Evolutionary conservation across 2,797 vertebrate species (phyloP).

Genomic region (Heterohyrax brucei): DNA sequence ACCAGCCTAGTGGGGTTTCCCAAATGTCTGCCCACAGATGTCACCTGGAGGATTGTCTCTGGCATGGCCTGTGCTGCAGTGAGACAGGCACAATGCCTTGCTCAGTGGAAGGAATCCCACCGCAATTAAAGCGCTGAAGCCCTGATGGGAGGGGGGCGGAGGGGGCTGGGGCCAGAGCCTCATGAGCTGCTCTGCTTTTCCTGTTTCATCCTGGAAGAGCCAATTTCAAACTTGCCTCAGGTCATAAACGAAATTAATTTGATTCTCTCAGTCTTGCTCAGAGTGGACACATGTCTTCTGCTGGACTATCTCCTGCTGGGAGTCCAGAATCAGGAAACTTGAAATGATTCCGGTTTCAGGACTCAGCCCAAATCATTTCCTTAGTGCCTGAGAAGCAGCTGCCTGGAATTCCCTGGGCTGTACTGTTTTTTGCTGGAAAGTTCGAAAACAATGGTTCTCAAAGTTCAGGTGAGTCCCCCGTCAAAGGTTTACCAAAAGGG

Average conservation of each 20-base stretch:
- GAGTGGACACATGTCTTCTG: conserved; percentile 53
- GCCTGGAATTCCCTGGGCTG: conserved; percentile 7
- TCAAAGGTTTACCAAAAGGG: not conserved
- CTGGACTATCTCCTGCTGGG: conserved; percentile 9
- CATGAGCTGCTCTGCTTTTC: not conserved
- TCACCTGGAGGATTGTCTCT: not conserved
- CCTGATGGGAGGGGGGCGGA: not conserved
- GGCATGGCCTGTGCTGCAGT: not conserved
- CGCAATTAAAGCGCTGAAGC: conserved; percentile 65
- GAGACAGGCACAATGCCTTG: not conserved
- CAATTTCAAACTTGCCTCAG: conserved; percentile 78
- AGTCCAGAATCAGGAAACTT: conserved; percentile 22
- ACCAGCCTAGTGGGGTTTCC: not conserved
- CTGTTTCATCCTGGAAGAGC: conserved; percentile 69
- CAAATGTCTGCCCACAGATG: not conserved
- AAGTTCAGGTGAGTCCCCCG: not conserved
- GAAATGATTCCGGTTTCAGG: conserved; percentile 36
- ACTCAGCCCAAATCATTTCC: conserved; percentile 17
- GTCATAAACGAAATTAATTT: conserved; percentile 80
- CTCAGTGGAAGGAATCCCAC: conserved; percentile 1
- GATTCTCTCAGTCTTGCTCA: conserved; percentile 76
- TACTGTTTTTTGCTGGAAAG: not conserved
- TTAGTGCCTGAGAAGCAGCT: conserved; percentile 43
- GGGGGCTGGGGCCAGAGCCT: not conserved
- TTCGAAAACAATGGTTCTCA: conserved; percentile 37